Conservation (phyloP, 1,140 invertebrate genomes). For the Halyomorpha halys region DNA sequence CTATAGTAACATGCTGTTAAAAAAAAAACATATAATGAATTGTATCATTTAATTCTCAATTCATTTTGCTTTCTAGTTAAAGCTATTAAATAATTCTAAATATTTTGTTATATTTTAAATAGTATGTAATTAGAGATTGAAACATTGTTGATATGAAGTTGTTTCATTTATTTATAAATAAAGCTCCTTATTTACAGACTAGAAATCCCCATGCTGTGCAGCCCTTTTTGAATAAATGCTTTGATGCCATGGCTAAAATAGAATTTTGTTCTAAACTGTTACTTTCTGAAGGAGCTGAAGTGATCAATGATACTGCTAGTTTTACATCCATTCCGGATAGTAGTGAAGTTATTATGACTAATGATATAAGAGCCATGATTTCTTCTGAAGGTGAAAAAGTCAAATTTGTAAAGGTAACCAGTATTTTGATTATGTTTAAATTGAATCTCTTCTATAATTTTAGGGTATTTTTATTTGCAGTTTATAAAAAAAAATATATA, state of each 20-base stretch:
- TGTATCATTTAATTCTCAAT: no score
- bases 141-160: no score
- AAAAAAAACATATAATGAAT: no score
- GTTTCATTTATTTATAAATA: not conserved
- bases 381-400: constrained; percentile 77
- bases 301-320: not conserved
- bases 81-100: no score
- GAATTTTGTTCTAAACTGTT: constrained; percentile 30
- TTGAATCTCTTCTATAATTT: no score
- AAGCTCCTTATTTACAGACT: constrained; percentile 43
- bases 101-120: no score
- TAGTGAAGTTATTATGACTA: constrained; percentile 37
- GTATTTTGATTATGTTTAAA: not conserved
- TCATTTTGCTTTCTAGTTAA: no score
- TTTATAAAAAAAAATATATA: no score
- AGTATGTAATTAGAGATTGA: no score
- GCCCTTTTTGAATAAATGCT: constrained; percentile 78
- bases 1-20: no score
- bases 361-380: constrained; percentile 74
- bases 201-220: constrained; percentile 78
- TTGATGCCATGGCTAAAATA: constrained; percentile 62
- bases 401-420: constrained; percentile 51
- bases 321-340: not conserved
- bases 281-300: constrained; percentile 1
- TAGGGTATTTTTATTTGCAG: no score